Evolutionary conservation across 2,113 vertebrate species (phyloP).

Genomic region (Halcyon senegalensis): DNA sequence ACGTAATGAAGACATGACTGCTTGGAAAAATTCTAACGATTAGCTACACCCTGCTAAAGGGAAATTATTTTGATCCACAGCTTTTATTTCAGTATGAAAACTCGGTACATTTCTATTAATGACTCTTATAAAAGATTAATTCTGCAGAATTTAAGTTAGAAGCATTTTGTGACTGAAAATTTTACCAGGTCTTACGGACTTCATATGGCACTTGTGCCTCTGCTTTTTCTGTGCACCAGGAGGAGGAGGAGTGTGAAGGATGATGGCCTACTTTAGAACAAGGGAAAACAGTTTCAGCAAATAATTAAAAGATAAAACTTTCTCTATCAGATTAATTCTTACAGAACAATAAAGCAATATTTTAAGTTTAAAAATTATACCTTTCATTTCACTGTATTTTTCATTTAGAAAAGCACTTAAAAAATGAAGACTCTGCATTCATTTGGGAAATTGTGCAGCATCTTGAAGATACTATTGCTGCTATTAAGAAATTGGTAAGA

Average conservation of each 20-base stretch:
- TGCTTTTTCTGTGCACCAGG: not conserved
- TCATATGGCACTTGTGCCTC: not conserved
- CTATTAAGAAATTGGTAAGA: constrained; percentile 78
- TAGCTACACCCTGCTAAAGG: not conserved
- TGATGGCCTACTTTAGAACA: constrained; percentile 12
- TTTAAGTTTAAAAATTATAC: not conserved
- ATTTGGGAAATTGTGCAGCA: constrained; percentile 73
- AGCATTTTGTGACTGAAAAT: not conserved
- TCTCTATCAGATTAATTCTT: not conserved
- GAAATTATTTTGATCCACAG: constrained; percentile 7
- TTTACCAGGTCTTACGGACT: not conserved
- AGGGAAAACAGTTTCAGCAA: not conserved
- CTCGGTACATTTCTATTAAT: not conserved
- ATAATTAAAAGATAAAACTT: not conserved
- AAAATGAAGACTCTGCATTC: constrained; percentile 71
- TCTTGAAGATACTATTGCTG: constrained; percentile 71
- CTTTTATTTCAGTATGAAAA: not conserved
- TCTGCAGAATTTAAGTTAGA: not conserved
- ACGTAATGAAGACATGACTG: not conserved
- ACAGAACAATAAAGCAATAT: not conserved
- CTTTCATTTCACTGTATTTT: not conserved
- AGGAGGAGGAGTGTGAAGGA: constrained; percentile 1
- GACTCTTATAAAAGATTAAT: not conserved
- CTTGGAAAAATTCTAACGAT: not conserved
- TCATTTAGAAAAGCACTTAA: constrained; percentile 76